These are phyloP conservation scores for Macropis europaea DNA, from an alignment of 2,888 invertebrate species.

Conservation along the genomic window DNA sequence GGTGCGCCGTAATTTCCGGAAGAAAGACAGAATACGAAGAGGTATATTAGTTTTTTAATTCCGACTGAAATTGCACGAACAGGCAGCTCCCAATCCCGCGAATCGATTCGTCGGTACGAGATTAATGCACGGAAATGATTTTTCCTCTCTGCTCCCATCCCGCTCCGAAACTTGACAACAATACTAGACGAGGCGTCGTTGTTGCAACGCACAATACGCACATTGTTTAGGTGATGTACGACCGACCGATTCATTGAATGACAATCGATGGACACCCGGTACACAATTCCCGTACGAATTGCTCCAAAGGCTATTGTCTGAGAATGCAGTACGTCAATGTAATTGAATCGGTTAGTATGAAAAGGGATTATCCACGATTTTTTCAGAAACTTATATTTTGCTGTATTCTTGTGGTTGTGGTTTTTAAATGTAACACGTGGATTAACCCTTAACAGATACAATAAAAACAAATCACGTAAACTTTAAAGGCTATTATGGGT, in stretches of 20 bases:
- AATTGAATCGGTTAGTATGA: too few relatives aligned
- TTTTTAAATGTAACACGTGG: too few relatives aligned
- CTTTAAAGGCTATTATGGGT: too few relatives aligned
- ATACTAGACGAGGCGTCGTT: slow-evolving; percentile 27
- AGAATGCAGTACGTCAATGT: too few relatives aligned
- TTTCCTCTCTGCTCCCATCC: slow-evolving; percentile 12
- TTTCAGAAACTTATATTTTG: too few relatives aligned
- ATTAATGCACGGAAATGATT: slow-evolving; percentile 45
- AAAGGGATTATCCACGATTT: too few relatives aligned
- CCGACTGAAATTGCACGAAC: not conserved
- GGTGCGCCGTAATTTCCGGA: slow-evolving; percentile 11
- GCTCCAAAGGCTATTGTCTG: too few relatives aligned
- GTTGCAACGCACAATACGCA: slow-evolving; percentile 53
- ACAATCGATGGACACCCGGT: slow-evolving; percentile 45
- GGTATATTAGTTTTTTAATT: slow-evolving; percentile 20
- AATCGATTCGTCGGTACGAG: slow-evolving; percentile 19
- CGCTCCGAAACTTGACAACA: slow-evolving; percentile 33
- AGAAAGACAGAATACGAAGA: not conserved
- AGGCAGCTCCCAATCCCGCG: slow-evolving; percentile 4
- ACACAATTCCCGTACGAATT: slow-evolving; percentile 40
- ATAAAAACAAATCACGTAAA: too few relatives aligned
- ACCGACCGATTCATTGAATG: slow-evolving; percentile 55
- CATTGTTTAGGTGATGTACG: slow-evolving; percentile 61
- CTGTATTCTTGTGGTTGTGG: too few relatives aligned
- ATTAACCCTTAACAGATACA: too few relatives aligned